Base-by-base conservation (phyloP, 2,797 vertebrate species). In the Myotis daubentonii region DNA sequence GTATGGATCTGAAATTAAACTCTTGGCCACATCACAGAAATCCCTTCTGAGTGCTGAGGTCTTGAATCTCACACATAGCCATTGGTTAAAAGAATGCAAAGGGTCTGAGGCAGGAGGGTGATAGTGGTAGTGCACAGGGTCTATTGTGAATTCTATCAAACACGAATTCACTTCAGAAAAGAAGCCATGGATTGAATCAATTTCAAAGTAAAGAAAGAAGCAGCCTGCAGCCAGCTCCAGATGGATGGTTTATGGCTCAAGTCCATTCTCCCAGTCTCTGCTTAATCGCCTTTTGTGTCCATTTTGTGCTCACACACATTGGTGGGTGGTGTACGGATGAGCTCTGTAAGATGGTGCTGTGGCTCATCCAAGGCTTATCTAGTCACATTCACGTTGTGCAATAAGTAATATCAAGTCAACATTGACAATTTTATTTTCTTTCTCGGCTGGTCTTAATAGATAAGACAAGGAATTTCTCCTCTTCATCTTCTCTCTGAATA, bases 101-200 rank as follows among this genome's bases (percentile, higher is more conserved):
- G 36, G 28, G 38, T 8, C n/a, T 49, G 72, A 84, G 55, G 49
- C 60, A 68, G 68, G 55, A 94, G 41, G n/a, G 47, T 81, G 22
- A 33, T 82, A 23, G 30, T 78, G n/a, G 30, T 55, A 55, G 72
- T 23, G 3, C 41, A 79, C 15, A 78, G 12, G 55, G 25, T 57
- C 55, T 89, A 75, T 25, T 22, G 60, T 88, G 38, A 89, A 87
- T 97, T 91, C 76, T 85, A 28, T 38, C 84, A 75, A 89, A 94
- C 87, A 33, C 36, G 78, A 95, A 70, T 94, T 89, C 17, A 75
- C 83, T 93, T 95, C 41, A 92, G 95, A 95, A 94, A 96, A 93
- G 68, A 44, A 93, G 66, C 55, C 33, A 19, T 41, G 75, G 23
- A 84, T 81, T 93, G 44, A 90, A 85, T 55, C 22, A 22, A 38